phyloP scores from a whole-genome alignment of 35 echinoderm and acorn worm species.

The Apostichopus parvimensis region DNA sequence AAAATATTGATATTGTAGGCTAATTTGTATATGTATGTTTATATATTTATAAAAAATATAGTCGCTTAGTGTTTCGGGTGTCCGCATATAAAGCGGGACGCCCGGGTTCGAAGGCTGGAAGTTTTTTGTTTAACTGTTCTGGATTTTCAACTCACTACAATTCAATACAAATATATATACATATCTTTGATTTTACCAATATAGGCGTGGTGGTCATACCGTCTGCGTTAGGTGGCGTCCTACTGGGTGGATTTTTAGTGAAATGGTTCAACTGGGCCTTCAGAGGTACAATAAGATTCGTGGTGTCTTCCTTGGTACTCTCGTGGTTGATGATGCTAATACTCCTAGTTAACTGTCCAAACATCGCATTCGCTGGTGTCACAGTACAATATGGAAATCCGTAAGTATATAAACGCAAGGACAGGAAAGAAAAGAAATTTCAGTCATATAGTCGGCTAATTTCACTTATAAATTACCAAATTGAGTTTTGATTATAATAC shows the following conservation, averaged over 20 bases:
- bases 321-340: constrained; percentile 46
- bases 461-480: not conserved
- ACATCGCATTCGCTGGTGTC: constrained; percentile 65
- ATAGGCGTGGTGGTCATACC: constrained; percentile 68
- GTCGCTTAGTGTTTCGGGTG: no score
- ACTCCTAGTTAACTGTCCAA: constrained; percentile 57
- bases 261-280: constrained; percentile 66
- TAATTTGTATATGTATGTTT: no score
- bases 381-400: constrained; percentile 68
- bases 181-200: no score
- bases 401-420: constrained; percentile 24
- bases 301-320: constrained; percentile 26
- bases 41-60: no score
- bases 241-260: constrained; percentile 59
- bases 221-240: constrained; percentile 52
- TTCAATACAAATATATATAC: not conserved
- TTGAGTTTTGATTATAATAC: not conserved
- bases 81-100: no score
- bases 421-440: not conserved
- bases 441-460: not conserved
- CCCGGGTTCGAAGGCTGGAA: no score
- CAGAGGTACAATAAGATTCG: constrained; percentile 59
- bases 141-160: no score
- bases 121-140: no score
- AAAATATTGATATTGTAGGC: no score